Base-by-base conservation (phyloP, 2,113 vertebrate genomes). In the Tyto alba region DNA sequence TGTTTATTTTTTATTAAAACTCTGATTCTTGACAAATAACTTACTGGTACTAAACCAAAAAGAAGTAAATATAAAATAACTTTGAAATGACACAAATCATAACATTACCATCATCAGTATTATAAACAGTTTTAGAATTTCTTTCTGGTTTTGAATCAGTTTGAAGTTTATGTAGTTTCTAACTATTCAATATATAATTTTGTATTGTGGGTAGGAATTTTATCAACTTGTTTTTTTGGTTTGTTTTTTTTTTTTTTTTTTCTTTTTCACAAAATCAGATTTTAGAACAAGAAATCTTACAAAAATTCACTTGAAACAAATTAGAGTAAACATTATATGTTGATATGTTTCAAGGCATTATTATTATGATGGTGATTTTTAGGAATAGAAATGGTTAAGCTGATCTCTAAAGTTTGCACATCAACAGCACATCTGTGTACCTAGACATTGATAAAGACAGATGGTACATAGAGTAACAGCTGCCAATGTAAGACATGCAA, bases 391-490 rank as follows among this genome's bases (percentile, higher is more conserved):
- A 76, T 41, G 50, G 41, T 80, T 93, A 96, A 95, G 22, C 30
- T 94, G 19, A 53, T 59, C 59, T 59, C 77, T 90, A 94, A 78
- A 43, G 96, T 88, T 96, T 96, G 36, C 29, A 86, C 26, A 64
- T 73, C 21, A 55, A 72, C 19, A 77, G 16, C 64, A 77, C 59
- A 87, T 97, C 92, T 94, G 57, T 84, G 50, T 90, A 93, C 55
- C 88, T 95, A 85, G 60, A 62, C 96, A 63, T 87, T 26, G 22
- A 91, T 95, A 94, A 95, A 97, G 88, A 93, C 75, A 97, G 93
- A 96, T 95, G 81, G 93, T 63, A 40, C 41, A 34, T 11, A 27
- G 21, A 95, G 16, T 94, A 95, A 95, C 96, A 97, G 90, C 40
- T 90, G 89, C 25, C 19, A 34, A 71, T 76, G 56, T 73, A 96